phyloP scores from a whole-genome alignment of 2,888 invertebrate genomes.

The Xiphydria camelus region DNA sequence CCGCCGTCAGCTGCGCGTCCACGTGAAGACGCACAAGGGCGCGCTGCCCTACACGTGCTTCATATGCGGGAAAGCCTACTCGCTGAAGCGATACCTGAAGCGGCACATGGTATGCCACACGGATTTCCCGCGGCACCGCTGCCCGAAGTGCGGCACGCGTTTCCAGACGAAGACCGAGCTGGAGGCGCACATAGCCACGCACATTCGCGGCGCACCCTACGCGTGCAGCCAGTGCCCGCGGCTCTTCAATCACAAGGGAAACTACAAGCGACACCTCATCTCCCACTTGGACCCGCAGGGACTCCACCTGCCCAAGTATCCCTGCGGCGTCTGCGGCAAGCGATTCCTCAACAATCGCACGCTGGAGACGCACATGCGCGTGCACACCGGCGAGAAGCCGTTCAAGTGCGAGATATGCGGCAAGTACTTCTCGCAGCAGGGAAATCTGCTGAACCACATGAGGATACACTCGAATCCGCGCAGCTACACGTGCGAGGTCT shows the following conservation, averaged over 20 bases:
- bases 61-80: slow-evolving; percentile 48
- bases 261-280: slow-evolving; percentile 51
- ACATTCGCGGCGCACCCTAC: slow-evolving; percentile 40
- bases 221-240: slow-evolving; percentile 48
- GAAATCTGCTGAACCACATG: slow-evolving; percentile 49
- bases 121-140: slow-evolving; percentile 49
- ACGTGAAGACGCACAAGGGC: slow-evolving; percentile 64
- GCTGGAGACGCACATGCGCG: slow-evolving; percentile 63
- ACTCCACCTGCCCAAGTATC: slow-evolving; percentile 58
- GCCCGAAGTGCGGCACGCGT: slow-evolving; percentile 48
- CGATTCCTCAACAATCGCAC: slow-evolving; percentile 65
- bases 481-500: slow-evolving; percentile 50
- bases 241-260: slow-evolving; percentile 50
- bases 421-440: slow-evolving; percentile 59
- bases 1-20: slow-evolving; percentile 61
- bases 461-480: slow-evolving; percentile 51
- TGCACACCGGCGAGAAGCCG: slow-evolving; percentile 65
- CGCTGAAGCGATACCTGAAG: slow-evolving; percentile 49
- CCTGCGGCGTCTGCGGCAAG: slow-evolving; percentile 62
- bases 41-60: slow-evolving; percentile 61
- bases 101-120: slow-evolving; percentile 53
- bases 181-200: slow-evolving; percentile 39
- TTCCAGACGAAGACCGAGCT: slow-evolving; percentile 46
- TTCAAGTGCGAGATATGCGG: slow-evolving; percentile 63
- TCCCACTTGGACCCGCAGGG: slow-evolving; percentile 48